Base-by-base conservation (phyloP, 2,888 invertebrate species). In the Drosophila mulleri region DNA sequence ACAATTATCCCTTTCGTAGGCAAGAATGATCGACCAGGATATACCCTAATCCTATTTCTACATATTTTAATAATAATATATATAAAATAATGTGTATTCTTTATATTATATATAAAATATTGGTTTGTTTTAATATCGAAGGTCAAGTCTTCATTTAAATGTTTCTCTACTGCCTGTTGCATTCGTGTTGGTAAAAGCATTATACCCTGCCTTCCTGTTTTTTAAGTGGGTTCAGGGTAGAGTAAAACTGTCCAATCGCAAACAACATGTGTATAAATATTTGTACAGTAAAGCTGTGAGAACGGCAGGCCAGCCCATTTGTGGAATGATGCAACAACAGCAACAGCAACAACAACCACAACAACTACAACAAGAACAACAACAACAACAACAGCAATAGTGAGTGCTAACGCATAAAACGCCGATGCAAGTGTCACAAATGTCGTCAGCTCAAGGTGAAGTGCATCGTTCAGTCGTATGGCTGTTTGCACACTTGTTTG, bases 361-460 rank as follows among this genome's bases (percentile, higher is more conserved):
- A 29, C 7, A 29, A n/a, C n/a, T n/a, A 54, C 48, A 44, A 50
- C 44, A 65, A 11, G 20, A 52, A 11, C 32, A 50, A 9, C 29
- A 48, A 23, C 32, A 32, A 26, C 23, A 14, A 16, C 32, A 50
- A 5, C 48, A 32, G 18, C 37, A 59, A 42, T 66, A 67, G 71
- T 32, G 60, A 59, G 56, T 47, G 37, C 62, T 50, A 69, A 52
- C 54, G 65, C 61, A 65, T 72, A 71, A 71, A 74, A 75, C 52
- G 66, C 29, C 62, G 16, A 59, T 76, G 80, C 56, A 71, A 73
- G 73, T 76, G 77, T 72, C 70, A 69, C 35, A 72, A 72, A 71
- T 77, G 83, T 81, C 81, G 78, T 54, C 71, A 35, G 68, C 75
- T 75, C 72, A 82, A 82, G 83, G 81, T 82, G 75, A 82, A 83